phyloP scores from a whole-genome alignment of 2,888 invertebrate genomes.

The Liopterus haemorrhoidalis region DNA sequence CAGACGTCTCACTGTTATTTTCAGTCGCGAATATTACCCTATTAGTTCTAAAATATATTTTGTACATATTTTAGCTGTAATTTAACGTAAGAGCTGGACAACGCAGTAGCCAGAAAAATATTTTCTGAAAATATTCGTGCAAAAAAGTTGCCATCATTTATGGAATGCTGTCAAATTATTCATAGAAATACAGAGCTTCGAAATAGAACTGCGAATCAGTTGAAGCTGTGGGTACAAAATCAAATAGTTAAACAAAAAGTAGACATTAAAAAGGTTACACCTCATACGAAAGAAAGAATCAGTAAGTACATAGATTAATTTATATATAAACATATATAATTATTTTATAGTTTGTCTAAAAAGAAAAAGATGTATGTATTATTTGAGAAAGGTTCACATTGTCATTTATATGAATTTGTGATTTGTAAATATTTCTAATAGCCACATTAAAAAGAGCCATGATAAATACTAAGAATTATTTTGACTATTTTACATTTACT shows the following conservation, averaged over 20 bases:
- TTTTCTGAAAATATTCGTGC: background rate
- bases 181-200: background rate
- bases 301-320: no score
- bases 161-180: background rate
- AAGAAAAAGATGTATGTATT: no score
- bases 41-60: background rate
- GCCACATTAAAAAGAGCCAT: background rate
- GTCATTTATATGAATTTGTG: no score
- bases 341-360: no score
- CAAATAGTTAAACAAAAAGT: background rate
- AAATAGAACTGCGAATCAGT: background rate
- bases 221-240: background rate
- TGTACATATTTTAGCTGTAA: background rate
- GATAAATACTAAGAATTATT: background rate
- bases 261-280: no score
- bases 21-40: no score
- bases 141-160: background rate
- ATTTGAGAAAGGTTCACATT: no score
- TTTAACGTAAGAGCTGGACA: background rate
- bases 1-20: no score
- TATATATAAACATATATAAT: no score
- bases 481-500: background rate
- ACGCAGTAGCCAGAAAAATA: background rate
- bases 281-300: no score
- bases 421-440: no score